Base-by-base conservation (phyloP, 2,113 vertebrate species). In the Terrapene triunguis region DNA sequence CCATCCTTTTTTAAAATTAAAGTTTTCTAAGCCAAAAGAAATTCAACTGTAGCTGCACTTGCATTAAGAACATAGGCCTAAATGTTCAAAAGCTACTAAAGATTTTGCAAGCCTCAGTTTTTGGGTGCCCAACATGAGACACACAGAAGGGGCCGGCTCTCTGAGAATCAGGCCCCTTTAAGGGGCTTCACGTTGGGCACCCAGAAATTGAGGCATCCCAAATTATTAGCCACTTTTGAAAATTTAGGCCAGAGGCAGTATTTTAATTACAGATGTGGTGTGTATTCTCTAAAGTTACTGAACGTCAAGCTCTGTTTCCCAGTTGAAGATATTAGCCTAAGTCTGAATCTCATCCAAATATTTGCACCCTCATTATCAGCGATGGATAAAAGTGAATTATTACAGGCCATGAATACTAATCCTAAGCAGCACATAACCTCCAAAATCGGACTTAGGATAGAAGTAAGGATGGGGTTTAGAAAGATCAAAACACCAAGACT, bases 251-350 rank as follows among this genome's bases (percentile, higher is more conserved):
- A 42, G 6, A 55, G 95, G 95, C 80, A 85, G 25, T 4, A 69
- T 42, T 0, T 95, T 96, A 95, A 94, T 96, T 94, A 95, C 12
- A 90, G 93, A 97, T 96, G 95, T 87, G 85, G 88, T 85, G 87
- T 95, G 90, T 87, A 95, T 90, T 93, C 97, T 87, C 88, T 21
- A 25, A 86, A 94, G 95, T 91, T 94, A 87, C 11, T 1, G 48
- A 72, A 24, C 81, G 94, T 96, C 97, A 97, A 91, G 74, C 91
- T 62, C 85, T 93, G 91, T 97, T 96, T 97, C 94, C 74, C 78
- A 89, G 81, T 84, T 65, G 55, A 97, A 95, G 95, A 94, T 90
- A 85, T 59, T 38, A 78, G 6, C 72, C 81, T 12, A 89, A 95
- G 87, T 84, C 94, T 94, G 93, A 97, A 93, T 76, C 0, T 13